Evolutionary conservation across 2,797 vertebrate genomes (phyloP), one percentile per base, ranked within the genome.

Genomic region (Cichlasoma orientale): DNA sequence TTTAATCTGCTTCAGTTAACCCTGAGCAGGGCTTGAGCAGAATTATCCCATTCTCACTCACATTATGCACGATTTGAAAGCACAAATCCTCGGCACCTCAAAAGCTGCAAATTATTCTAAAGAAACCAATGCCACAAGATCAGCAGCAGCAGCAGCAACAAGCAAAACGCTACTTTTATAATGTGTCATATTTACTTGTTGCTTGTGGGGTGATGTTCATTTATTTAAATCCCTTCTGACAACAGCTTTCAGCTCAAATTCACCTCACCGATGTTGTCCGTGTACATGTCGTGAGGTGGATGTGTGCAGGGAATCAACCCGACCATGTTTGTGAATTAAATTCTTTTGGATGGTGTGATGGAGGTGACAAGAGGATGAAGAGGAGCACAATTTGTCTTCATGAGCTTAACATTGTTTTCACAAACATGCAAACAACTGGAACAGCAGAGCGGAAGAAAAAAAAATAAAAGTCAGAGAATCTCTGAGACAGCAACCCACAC

Each of bases 401-500:
- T 52, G 54, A 71, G 13, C 13, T 29, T 23, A 31, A 41, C 7
- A 55, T 27, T 1, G 33, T 16, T 69, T 61, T 57, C 36, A 56
- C 23, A 56, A 90, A 89, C 80, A 29, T 50, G 25, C 41, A 89
- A 89, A 78, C 75, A 58, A 31, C 10, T n/a, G 52, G 18, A 59
- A 18, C 36, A 56, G 27, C 61, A 2, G 38, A 56, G 44, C 25
- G n/a, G 23, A 38, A 72, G 31, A 81, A 27, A 56, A 80, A 55
- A 75, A 63, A 63, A 61, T 56, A 56, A 33, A n/a, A n/a, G n/a
- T n/a, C 50, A 47, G 36, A 71, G 36, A 44, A 57, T 77, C n/a
- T 52, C 21, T 19, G 74, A 76, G 71, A 38, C 61, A 82, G 72
- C 18, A 72, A 89, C 84, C 92, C 88, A 94, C 94, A 94, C 93